Conservation (phyloP, 35 echinoderm and acorn worm genomes). For the Heliocidaris erythrogramma region DNA sequence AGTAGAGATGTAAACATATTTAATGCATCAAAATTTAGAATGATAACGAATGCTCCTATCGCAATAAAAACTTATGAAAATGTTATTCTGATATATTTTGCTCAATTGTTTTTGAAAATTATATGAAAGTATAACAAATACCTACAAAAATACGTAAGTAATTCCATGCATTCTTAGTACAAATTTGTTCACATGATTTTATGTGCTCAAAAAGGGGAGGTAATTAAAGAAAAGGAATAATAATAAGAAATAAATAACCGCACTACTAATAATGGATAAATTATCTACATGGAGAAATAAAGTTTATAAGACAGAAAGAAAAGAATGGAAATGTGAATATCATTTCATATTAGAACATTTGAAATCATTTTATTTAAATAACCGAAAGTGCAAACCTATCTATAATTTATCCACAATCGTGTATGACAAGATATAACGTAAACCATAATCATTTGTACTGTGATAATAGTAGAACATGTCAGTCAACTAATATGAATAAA, state of each 20-base stretch:
- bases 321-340: not conserved
- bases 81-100: no score
- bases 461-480: slow-evolving; percentile 1
- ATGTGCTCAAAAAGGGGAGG: not conserved
- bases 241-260: not conserved
- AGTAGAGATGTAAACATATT: not conserved
- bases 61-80: not conserved
- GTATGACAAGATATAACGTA: not conserved
- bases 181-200: slow-evolving; percentile 14
- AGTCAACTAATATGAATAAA: slow-evolving; percentile 20
- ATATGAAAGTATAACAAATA: no score
- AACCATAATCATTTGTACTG: not conserved
- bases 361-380: not conserved
- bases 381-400: not conserved
- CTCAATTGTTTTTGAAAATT: no score
- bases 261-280: not conserved
- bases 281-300: not conserved
- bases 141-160: not conserved
- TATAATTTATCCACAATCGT: not conserved
- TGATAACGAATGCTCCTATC: no score
- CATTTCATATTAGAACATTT: not conserved
- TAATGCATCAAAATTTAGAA: not conserved
- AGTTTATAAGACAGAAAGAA: not conserved
- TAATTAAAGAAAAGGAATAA: not conserved
- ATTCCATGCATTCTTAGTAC: not conserved